Base-by-base conservation (phyloP, 2,113 vertebrate species). In the Python bivittatus region DNA sequence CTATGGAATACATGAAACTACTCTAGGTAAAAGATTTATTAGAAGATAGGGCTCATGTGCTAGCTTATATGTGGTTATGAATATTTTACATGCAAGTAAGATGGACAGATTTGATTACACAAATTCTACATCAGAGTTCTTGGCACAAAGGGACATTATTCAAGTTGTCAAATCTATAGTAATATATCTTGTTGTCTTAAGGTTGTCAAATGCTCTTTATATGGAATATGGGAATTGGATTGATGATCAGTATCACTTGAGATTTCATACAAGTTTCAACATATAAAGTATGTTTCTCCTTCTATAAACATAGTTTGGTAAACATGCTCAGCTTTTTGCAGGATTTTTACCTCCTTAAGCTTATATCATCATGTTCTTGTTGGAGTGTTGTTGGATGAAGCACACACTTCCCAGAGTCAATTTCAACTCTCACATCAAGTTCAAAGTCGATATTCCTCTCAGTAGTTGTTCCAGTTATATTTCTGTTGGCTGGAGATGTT, bases 361-460 rank as follows among this genome's bases (percentile, higher is more conserved):
- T 97, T 33, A 98, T 97, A 44, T 99, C 99, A 44, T 99, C 99
- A 0, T 99, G 99, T 92, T 99, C 99, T 6, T 98, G 97, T 64
- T 98, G 98, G 95, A 98, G 98, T 54, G 98, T 98, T 1, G 98
- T 99, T 42, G 99, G 99, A 92, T 99, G 99, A 92, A 99, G 98
- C 33, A 99, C 98, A 95, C 99, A 99, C 96, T 99, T 99, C 29
- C 99, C 99, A 92, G 98, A 99, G 93, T 99, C 99, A 15, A 99
- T 99, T 97, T 99, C 99, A 88, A 99, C 99, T 22, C 99, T 98
- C 88, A 99, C 97, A 58, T 99, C 99, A 83, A 99, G 98, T 95
- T 99, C 99, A 95, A 99, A 99, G 97, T 99, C 99, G 6, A 99
- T 99, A 97, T 99, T 99, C 91, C 99, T 98, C 92, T 99, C 99